Conservation (phyloP, 1,140 invertebrate genomes). For the Ctenoplectra terminalis region DNA sequence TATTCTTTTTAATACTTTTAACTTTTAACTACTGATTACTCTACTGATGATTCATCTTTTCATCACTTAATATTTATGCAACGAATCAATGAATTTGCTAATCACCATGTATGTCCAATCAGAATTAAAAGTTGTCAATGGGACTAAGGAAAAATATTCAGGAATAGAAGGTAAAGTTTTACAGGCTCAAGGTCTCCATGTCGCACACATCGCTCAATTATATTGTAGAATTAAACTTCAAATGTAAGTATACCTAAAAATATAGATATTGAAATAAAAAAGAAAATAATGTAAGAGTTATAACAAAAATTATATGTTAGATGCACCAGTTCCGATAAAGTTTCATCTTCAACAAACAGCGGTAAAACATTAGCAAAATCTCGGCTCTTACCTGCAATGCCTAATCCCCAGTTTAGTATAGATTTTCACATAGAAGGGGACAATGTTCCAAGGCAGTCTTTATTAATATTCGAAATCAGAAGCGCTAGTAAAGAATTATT, state of each 20-base stretch:
- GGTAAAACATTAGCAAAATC: slow-evolving; percentile 81
- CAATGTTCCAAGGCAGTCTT: slow-evolving; percentile 75
- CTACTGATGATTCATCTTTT: neutral
- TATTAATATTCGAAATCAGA: slow-evolving; percentile 79
- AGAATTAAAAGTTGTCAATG: slow-evolving; percentile 75
- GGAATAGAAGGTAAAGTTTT: slow-evolving; percentile 80
- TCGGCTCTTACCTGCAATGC: slow-evolving; percentile 77
- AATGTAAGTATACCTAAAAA: slow-evolving; percentile 63
- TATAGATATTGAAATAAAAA: neutral
- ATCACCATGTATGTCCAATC: neutral
- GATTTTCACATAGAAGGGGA: slow-evolving; percentile 78
- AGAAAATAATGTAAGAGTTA: neutral
- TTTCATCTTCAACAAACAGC: slow-evolving; percentile 63
- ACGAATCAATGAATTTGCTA: neutral
- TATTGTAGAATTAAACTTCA: slow-evolving; percentile 79
- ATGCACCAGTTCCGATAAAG: slow-evolving; percentile 76
- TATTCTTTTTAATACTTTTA: neutral
- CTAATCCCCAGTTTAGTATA: slow-evolving; percentile 79
- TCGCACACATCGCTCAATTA: slow-evolving; percentile 78
- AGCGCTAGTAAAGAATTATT: slow-evolving; percentile 80
- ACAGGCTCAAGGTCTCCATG: slow-evolving; percentile 80
- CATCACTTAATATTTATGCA: slow-evolving; percentile 8
- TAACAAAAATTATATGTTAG: slow-evolving; percentile 42
- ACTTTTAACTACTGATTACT: too few relatives aligned
- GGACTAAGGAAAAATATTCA: slow-evolving; percentile 76